Evolutionary conservation across 2,797 vertebrate species (phyloP), one percentile per base, ranked within the genome.

Genomic region (Poeciliopsis presidionis): DNA sequence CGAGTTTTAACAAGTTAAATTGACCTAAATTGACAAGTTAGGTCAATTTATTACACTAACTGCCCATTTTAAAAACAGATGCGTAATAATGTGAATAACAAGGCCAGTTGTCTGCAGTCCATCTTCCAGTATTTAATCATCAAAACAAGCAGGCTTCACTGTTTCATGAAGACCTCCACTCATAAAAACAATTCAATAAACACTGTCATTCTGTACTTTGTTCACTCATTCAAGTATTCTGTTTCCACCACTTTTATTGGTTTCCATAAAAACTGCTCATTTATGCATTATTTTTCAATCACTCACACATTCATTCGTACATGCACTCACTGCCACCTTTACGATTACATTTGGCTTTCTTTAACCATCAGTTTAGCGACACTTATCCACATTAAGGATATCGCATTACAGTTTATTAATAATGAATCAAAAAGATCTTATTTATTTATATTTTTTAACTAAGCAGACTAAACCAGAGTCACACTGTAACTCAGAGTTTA

Each of bases 121-220:
- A 84, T 92, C 88, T 94, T 83, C 90, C 84, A 92, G 87, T 59
- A 39, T 94, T 92, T 92, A 92, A 92, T 93, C 86, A 88, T 90
- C 88, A 91, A 84, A 80, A 90, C 86, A 89, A 86, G 22, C 89
- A 89, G 88, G 80, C 86, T 90, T 91, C 81, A 85, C 63, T 39
- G 82, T 65, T 36, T 65, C 61, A 65, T 65, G 7, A 65, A 65
- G 80, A 80, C 80, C 81, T 82, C 81, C 89, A 87, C 82, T 89
- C 84, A 86, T 87, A 81, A 91, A 89, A 88, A 87, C 84, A 76
- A 77, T 71, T 86, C 11, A 13, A 1, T 67, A 74, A 73, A 77
- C 3, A 57, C 76, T 76, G n/a, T 49, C 82, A 88, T 82, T 83
- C 88, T 89, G 86, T 90, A 90, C 25, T n/a, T 87, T 80, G 88